Conservation (phyloP, 2,113 vertebrate species). For the Gracilinanus agilis region DNA sequence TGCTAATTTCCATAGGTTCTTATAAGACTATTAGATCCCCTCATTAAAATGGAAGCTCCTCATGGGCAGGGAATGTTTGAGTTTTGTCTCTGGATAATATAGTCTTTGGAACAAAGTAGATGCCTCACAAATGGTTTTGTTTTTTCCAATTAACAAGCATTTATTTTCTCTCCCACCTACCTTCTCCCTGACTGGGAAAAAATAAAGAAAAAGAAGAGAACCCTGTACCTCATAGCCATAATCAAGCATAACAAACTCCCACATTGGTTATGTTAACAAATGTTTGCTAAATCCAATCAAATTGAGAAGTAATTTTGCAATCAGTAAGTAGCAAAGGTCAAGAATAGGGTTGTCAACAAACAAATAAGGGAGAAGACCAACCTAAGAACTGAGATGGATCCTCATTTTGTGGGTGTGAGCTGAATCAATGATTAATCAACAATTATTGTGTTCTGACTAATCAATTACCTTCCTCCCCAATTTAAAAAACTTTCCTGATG, state of each 20-base stretch:
- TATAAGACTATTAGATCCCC: not conserved
- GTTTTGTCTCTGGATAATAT: not conserved
- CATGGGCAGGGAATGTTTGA: not conserved
- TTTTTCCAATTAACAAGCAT: not conserved
- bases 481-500: no score
- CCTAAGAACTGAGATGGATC: not conserved
- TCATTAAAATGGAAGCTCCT: not conserved
- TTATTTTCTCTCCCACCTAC: not conserved
- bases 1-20: not conserved
- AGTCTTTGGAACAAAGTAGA: not conserved
- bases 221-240: not conserved
- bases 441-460: not conserved
- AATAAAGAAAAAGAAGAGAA: not conserved
- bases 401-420: not conserved
- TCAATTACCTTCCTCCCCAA: not conserved
- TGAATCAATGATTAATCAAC: not conserved
- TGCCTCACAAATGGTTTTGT: not conserved
- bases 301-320: not conserved
- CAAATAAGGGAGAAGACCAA: not conserved
- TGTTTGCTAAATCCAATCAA: not conserved
- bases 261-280: not conserved
- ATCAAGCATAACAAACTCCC: not conserved
- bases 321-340: not conserved
- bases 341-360: not conserved
- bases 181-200: not conserved